Conservation (phyloP, 2,797 vertebrate genomes). For the Mionectes olivaceus region DNA sequence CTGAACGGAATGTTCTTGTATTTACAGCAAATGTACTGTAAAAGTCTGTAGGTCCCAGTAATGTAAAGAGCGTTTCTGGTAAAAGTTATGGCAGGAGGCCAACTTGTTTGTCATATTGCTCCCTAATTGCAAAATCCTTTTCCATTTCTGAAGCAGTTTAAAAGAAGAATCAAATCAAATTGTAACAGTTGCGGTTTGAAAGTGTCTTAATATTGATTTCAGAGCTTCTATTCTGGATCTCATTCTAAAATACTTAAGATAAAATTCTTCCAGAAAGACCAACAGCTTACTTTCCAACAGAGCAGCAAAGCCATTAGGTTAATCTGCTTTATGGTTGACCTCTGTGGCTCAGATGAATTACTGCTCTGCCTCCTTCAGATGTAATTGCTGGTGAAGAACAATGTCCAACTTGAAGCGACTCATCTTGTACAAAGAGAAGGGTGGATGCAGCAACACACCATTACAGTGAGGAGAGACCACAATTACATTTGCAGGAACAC, state of each 20-base stretch:
- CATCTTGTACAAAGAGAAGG: background rate
- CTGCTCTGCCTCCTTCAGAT: background rate
- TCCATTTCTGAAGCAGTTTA: conserved; percentile 36
- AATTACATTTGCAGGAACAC: background rate
- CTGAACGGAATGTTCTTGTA: background rate
- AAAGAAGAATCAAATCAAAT: conserved; percentile 46
- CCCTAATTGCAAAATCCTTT: conserved; percentile 24
- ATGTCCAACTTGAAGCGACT: background rate
- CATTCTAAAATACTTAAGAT: background rate
- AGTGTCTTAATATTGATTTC: conserved; percentile 56
- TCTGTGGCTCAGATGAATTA: background rate
- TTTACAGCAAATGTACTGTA: conserved; percentile 5
- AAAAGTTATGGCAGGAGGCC: conserved; percentile 21
- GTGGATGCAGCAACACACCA: background rate
- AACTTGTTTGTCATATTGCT: background rate
- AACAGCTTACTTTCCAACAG: background rate
- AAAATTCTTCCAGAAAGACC: conserved; percentile 27
- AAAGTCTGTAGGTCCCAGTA: background rate
- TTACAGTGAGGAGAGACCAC: background rate
- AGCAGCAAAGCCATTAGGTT: conserved; percentile 12
- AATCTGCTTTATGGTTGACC: conserved; percentile 8
- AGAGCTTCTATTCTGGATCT: conserved; percentile 28
- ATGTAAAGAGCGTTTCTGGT: conserved; percentile 42
- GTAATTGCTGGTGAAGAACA: background rate
- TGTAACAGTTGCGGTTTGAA: conserved; percentile 44